Conservation (phyloP, 2,797 vertebrate genomes). For the Meda fulgida region DNA sequence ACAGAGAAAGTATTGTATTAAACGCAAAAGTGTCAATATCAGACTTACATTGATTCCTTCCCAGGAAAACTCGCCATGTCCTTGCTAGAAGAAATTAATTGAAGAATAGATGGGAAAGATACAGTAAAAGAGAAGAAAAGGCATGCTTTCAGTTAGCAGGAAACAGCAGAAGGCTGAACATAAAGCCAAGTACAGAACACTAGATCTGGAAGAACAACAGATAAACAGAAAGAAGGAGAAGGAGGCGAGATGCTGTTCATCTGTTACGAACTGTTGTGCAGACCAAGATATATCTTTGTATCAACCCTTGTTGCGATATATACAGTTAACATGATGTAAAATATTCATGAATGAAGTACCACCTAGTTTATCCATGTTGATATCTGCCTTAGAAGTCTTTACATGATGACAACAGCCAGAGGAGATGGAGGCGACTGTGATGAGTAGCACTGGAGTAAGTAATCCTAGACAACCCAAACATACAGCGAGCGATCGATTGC, state of each 20-base stretch:
- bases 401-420: slow-evolving; percentile 23
- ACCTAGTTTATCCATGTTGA: slow-evolving; percentile 11
- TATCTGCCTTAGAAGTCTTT: slow-evolving; percentile 4
- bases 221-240: slow-evolving; percentile 7
- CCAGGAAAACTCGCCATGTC: slow-evolving; percentile 93
- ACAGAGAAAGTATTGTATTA: slow-evolving; percentile 13
- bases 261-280: neutral
- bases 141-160: slow-evolving; percentile 32
- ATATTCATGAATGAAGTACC: slow-evolving; percentile 30
- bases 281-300: slow-evolving; percentile 4
- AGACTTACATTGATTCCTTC: slow-evolving; percentile 95
- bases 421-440: slow-evolving; percentile 2
- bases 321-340: slow-evolving; percentile 8
- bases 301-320: neutral
- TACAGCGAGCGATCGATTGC: slow-evolving; percentile 34
- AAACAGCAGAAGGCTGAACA: slow-evolving; percentile 10
- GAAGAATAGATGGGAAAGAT: slow-evolving; percentile 48
- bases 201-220: slow-evolving; percentile 30
- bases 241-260: neutral
- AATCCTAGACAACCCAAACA: slow-evolving; percentile 51
- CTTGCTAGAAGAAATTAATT: slow-evolving; percentile 77
- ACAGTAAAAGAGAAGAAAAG: slow-evolving; percentile 33
- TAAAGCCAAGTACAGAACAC: slow-evolving; percentile 54
- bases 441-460: slow-evolving; percentile 34
- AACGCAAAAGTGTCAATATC: slow-evolving; percentile 55